Evolutionary conservation across 2,797 vertebrate genomes (phyloP).

Genomic region (Benthosema pterotum): DNA sequence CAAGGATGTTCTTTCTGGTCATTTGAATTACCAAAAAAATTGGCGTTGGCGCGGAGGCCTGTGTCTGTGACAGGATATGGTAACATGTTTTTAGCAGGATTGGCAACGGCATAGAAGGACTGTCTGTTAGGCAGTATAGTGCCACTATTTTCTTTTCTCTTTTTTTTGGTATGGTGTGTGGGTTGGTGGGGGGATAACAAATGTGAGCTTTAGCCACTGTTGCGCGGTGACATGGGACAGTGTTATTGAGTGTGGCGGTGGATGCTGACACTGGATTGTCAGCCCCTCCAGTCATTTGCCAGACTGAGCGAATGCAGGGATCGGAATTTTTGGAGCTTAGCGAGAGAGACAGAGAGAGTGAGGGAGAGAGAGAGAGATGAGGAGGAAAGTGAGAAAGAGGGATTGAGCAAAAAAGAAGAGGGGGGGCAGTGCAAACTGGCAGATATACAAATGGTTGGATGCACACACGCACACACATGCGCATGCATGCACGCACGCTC

Average conservation of each 20-base stretch:
- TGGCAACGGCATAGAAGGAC: slow-evolving; percentile 60
- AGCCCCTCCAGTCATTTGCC: slow-evolving; percentile 80
- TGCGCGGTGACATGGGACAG: slow-evolving; percentile 78
- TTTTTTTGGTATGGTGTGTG: slow-evolving; percentile 54
- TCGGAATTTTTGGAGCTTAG: slow-evolving; percentile 69
- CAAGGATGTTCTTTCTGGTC: slow-evolving; percentile 80
- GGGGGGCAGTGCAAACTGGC: slow-evolving; percentile 46
- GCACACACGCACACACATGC: slow-evolving; percentile 4
- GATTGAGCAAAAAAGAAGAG: slow-evolving; percentile 9
- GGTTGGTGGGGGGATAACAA: slow-evolving; percentile 76
- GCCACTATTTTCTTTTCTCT: slow-evolving; percentile 3
- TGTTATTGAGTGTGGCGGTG: slow-evolving; percentile 76
- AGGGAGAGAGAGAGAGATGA: slow-evolving; percentile 44
- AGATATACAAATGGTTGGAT: slow-evolving; percentile 59
- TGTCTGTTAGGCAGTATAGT: slow-evolving; percentile 78
- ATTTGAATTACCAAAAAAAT: slow-evolving; percentile 70
- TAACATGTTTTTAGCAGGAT: slow-evolving; percentile 56
- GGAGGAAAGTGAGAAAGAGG: slow-evolving; percentile 39
- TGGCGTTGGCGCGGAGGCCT: slow-evolving; percentile 23
- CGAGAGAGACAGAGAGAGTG: slow-evolving; percentile 47
- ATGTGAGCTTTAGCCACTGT: slow-evolving; percentile 78
- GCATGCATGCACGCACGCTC: background rate
- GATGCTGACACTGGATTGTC: slow-evolving; percentile 82
- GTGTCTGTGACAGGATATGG: slow-evolving; percentile 59
- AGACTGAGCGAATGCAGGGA: slow-evolving; percentile 69